Evolutionary conservation across 2,888 invertebrate genomes (phyloP).

Genomic region (Actias luna): DNA sequence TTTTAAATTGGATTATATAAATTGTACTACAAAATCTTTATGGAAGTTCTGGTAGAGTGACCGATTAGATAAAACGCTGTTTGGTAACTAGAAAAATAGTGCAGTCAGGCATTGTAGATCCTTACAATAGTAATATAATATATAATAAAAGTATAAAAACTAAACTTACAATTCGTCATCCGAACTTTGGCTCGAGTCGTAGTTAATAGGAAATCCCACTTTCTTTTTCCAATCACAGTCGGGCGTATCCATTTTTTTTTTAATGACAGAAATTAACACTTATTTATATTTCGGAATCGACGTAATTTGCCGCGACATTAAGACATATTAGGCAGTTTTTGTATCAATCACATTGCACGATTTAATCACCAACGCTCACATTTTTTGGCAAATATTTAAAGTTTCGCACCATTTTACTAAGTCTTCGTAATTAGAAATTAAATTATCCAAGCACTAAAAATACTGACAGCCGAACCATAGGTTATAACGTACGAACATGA

Average conservation of each 20-base stretch:
- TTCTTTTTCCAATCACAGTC: conserved; percentile 76
- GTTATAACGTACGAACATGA: too few relatives aligned
- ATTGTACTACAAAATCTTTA: too few relatives aligned
- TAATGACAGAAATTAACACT: conserved; percentile 29
- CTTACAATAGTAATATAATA: too few relatives aligned
- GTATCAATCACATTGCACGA: conserved; percentile 22
- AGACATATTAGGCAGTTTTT: conserved; percentile 15
- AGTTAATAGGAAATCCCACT: conserved; percentile 76
- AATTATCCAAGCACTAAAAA: background rate
- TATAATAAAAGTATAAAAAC: too few relatives aligned
- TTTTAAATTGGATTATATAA: too few relatives aligned
- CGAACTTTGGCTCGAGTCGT: conserved; percentile 70
- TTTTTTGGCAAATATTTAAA: conserved; percentile 21
- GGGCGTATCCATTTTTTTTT: conserved; percentile 56
- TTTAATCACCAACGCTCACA: conserved; percentile 39
- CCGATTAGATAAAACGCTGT: too few relatives aligned
- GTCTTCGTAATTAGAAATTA: background rate
- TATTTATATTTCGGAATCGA: conserved; percentile 20
- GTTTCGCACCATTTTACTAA: conserved; percentile 3
- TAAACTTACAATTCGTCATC: conserved; percentile 75
- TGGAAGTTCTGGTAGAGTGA: too few relatives aligned
- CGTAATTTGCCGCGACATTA: conserved; percentile 27
- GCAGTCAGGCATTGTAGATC: too few relatives aligned
- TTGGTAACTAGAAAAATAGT: too few relatives aligned
- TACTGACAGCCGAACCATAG: background rate